These are phyloP conservation scores for Tethea ocularis DNA, from an alignment of 2,888 invertebrate species.

Conservation along the genomic window DNA sequence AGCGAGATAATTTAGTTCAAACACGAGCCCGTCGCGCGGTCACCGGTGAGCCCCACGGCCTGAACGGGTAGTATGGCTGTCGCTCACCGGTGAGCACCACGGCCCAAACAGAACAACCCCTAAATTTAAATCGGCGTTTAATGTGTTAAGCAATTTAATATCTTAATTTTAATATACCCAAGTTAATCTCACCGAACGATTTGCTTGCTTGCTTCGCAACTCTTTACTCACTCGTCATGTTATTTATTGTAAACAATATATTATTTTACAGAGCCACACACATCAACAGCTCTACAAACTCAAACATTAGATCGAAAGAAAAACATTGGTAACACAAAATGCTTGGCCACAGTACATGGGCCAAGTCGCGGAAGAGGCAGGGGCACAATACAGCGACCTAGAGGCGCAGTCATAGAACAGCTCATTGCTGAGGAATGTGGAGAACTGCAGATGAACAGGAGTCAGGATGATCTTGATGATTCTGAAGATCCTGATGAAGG, in stretches of 20 bases:
- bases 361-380: conserved; percentile 60
- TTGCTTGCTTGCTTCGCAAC: conserved; percentile 22
- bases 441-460: conserved; percentile 66
- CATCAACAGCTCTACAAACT: conserved; percentile 78
- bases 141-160: no score
- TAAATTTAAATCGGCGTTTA: no score
- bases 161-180: background rate
- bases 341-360: conserved; percentile 72
- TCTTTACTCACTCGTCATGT: background rate
- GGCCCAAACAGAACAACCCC: no score
- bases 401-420: conserved; percentile 72
- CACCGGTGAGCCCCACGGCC: no score
- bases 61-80: no score
- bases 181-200: background rate
- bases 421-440: conserved; percentile 78
- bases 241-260: conserved; percentile 5
- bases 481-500: conserved; percentile 84
- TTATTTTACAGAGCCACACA: conserved; percentile 66
- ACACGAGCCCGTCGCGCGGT: no score
- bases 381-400: conserved; percentile 62
- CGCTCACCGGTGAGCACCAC: no score
- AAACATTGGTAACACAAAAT: conserved; percentile 57
- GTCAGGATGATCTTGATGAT: conserved; percentile 84
- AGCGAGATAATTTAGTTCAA: no score
- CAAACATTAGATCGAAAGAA: conserved; percentile 75